phyloP scores from a whole-genome alignment of 2,888 invertebrate genomes.

The Barypeithes pellucidus region DNA sequence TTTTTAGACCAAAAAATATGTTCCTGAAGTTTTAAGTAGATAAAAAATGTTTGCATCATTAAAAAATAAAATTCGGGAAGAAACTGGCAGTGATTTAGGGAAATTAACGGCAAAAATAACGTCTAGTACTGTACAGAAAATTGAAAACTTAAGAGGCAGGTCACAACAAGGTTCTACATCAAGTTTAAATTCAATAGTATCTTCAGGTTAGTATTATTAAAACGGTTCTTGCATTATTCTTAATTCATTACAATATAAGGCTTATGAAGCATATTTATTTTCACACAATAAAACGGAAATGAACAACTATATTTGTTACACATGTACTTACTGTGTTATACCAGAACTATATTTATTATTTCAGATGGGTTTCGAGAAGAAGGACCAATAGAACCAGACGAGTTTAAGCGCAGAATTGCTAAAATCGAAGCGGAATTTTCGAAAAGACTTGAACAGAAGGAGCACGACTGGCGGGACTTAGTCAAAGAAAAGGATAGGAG shows the following conservation, averaged over 20 bases:
- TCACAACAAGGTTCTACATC: slow-evolving; percentile 71
- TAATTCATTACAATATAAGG: no score
- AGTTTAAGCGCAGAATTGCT: slow-evolving; percentile 70
- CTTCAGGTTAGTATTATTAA: slow-evolving; percentile 57
- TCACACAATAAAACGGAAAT: no score
- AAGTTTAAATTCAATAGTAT: slow-evolving; percentile 69
- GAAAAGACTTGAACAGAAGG: slow-evolving; percentile 76
- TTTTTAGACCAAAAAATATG: slow-evolving; percentile 29
- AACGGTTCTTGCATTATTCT: no score
- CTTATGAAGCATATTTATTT: no score
- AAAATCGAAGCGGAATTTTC: slow-evolving; percentile 76
- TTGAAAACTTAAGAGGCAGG: slow-evolving; percentile 69
- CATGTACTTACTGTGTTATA: no score
- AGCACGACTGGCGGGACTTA: slow-evolving; percentile 80
- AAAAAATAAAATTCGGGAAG: slow-evolving; percentile 92
- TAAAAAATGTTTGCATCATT: slow-evolving; percentile 86
- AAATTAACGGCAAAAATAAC: slow-evolving; percentile 70
- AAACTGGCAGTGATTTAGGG: slow-evolving; percentile 86
- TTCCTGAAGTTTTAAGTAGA: slow-evolving; percentile 6
- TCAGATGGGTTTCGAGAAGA: slow-evolving; percentile 71
- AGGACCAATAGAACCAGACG: slow-evolving; percentile 71
- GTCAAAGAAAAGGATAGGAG: slow-evolving; percentile 76
- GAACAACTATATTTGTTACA: background rate
- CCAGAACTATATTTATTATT: background rate
- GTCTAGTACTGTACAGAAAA: slow-evolving; percentile 72